Base-by-base conservation (phyloP, 1,140 invertebrate genomes). In the Papilio polytes region DNA sequence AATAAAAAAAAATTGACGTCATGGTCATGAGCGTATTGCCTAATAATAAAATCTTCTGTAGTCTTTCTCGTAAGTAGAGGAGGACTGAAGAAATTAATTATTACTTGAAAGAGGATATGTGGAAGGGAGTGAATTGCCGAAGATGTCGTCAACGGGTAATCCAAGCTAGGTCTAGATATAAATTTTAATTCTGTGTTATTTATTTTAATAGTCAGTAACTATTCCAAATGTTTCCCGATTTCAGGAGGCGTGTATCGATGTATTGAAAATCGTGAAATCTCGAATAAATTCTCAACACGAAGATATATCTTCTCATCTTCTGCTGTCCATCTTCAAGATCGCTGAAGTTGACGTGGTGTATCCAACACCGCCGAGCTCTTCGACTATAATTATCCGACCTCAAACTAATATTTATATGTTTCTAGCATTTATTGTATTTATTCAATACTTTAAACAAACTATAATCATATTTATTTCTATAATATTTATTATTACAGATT, bases 321-420 rank as follows among this genome's bases (percentile, higher is more conserved):
- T 98, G 15, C 96, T 98, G 12, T 98, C 98, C 82, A 98, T 98
- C 90, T 98, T 98, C 93, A 98, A 98, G 95, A 98, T 98, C 95
- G 98, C 98, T n/a, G 97, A 98, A 95, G 97, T 98, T 22, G 97
- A 98, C 91, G 97, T 98, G 48, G 96, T 97, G 10, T 96, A 95
- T 82, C 95, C 95, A 31, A 85, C 92, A 3, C 94, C 95, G 1
- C 94, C 94, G 51, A 92, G 89, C 78, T 91, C 92, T 36, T 87
- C 89, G 36, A 88, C 88, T 46, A 82, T 86, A 41, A 78, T 83
- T 70, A 85, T 88, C 80, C 85, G 78, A 44, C 92, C 92, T 18
- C 74, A 80, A 66, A 86, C 80, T 44, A 79, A 85, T 73, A 79
- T 93, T 66, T 92, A 94, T 74, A 86, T 91, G 74, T 76, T 91